Percentiles rank a stretch among this genome's conserved stretches.
Evolutionary conservation across 2,888 invertebrate genomes (phyloP).

Genomic region (Agrochola litura): DNA sequence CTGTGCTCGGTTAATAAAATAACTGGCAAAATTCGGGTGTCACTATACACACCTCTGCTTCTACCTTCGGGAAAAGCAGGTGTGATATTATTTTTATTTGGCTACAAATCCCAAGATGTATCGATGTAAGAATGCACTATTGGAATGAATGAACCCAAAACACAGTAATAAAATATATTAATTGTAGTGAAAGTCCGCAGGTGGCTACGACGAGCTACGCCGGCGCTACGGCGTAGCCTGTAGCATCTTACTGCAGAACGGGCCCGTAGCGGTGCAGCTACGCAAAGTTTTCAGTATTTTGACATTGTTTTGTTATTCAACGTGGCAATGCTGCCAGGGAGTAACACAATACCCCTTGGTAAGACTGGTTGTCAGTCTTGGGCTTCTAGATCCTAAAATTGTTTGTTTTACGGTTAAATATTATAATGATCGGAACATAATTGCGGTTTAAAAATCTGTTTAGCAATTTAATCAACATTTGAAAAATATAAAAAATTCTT

Average conservation of each 20-base stretch:
- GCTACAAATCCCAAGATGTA: neutral
- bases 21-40: neutral
- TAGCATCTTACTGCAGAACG: slow-evolving; percentile 28
- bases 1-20: neutral
- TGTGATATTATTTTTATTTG: too few relatives aligned
- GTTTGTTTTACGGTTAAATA: neutral
- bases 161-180: neutral
- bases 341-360: too few relatives aligned
- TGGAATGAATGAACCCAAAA: neutral
- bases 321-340: too few relatives aligned
- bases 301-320: neutral
- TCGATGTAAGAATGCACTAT: neutral
- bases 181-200: neutral
- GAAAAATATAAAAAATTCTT: neutral
- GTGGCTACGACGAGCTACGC: slow-evolving; percentile 56
- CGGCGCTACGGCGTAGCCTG: slow-evolving; percentile 56
- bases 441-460: neutral
- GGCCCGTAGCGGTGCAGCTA: slow-evolving; percentile 38
- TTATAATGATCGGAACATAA: neutral
- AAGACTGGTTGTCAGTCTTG: too few relatives aligned
- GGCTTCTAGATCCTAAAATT: neutral
- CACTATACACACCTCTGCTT: neutral
- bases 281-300: slow-evolving; percentile 42
- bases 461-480: neutral
- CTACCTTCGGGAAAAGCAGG: neutral